A percentile compares a stretch with the other conserved stretches of the same genome.
phyloP scores from a whole-genome alignment of 1,140 invertebrate genomes.

The Linepithema humile region DNA sequence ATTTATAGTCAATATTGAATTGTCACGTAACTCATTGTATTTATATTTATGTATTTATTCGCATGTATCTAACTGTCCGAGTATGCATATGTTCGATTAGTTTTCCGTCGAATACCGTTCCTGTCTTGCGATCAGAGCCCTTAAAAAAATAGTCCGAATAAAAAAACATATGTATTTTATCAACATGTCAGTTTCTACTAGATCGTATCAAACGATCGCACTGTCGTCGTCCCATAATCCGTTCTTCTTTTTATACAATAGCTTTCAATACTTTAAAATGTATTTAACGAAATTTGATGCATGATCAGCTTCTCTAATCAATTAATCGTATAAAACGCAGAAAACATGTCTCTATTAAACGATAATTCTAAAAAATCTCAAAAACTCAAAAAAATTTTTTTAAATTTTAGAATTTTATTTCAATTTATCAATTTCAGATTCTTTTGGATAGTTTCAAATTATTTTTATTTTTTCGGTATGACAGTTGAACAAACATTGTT shows the following conservation, averaged over 20 bases:
- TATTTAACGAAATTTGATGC: conserved; percentile 15
- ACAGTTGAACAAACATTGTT: too few species aligned
- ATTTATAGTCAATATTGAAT: conserved; percentile 73
- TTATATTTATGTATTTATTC: conserved; percentile 50
- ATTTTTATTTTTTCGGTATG: too few species aligned
- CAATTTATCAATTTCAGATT: not conserved
- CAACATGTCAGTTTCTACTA: conserved; percentile 61
- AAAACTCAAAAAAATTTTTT: not conserved
- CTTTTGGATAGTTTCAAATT: not conserved
- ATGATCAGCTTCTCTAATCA: not conserved
- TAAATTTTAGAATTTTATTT: too few species aligned
- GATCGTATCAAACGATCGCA: conserved; percentile 12
- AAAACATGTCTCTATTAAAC: not conserved
- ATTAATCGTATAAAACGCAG: not conserved
- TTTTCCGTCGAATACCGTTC: conserved; percentile 40
- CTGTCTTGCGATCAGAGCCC: conserved; percentile 20
- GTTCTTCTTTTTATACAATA: conserved; percentile 4
- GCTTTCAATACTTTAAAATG: not conserved
- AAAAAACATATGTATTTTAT: conserved; percentile 75
- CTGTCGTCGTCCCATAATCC: not conserved
- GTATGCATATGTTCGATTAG: conserved; percentile 57
- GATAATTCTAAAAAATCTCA: not conserved
- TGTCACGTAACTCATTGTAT: conserved; percentile 60
- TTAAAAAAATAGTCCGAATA: conserved; percentile 75
- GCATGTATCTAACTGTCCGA: conserved; percentile 61